Conservation (phyloP, 2,113 vertebrate genomes). For the Silurus asotus region DNA sequence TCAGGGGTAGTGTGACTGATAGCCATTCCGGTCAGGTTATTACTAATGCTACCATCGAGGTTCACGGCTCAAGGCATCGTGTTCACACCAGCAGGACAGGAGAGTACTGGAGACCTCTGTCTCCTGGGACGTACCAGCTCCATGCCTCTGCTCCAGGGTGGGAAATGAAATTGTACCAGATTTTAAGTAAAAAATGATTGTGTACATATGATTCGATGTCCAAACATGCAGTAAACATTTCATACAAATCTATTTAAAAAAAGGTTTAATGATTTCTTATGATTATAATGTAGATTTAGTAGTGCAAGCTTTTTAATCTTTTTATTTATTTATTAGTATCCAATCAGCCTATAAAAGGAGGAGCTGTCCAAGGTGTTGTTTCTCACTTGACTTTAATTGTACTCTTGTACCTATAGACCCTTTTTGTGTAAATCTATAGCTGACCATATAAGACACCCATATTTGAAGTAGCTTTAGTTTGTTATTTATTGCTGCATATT, state of each 20-base stretch:
- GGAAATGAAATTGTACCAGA: conserved; percentile 47
- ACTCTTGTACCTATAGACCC: no score
- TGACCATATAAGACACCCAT: not conserved
- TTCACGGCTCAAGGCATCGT: conserved; percentile 80
- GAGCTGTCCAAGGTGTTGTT: no score
- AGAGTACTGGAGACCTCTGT: conserved; percentile 95
- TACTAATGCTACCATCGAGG: conserved; percentile 85
- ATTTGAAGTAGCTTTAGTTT: not conserved
- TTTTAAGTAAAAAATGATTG: not conserved
- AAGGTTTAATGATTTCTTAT: not conserved
- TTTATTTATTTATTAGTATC: no score
- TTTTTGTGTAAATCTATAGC: no score
- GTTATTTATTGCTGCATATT: not conserved
- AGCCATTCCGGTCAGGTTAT: conserved; percentile 79
- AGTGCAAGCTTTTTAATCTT: not conserved
- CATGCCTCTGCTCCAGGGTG: conserved; percentile 88
- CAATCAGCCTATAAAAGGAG: no score
- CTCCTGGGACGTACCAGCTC: conserved; percentile 82
- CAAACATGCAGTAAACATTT: not conserved
- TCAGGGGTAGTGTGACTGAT: conserved; percentile 90
- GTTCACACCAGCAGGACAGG: conserved; percentile 84
- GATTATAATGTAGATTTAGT: not conserved
- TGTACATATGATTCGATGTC: not conserved
- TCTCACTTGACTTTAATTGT: no score
- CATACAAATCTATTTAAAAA: not conserved